Evolutionary conservation across 2,888 invertebrate species (phyloP), one percentile per base, ranked within the genome.

Genomic region (Xanthorhoe designata): DNA sequence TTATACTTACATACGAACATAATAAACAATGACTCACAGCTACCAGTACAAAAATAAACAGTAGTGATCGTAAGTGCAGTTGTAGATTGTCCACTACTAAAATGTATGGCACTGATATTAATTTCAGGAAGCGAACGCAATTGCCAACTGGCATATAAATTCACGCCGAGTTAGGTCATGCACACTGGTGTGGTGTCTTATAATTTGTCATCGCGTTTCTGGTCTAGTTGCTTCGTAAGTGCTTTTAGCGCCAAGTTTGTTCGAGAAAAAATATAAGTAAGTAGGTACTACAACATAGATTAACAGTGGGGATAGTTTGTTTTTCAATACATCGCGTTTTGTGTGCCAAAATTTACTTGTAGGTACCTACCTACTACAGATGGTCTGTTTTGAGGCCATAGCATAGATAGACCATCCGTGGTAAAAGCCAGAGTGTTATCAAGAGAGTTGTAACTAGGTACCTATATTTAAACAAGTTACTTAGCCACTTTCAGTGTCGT

Each of bases 131-230:
- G 59, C 63, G 60, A 56, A 55, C 55, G 24, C 60, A 69, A 65
- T 56, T 74, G 74, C 74, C 74, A 72, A 55, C 68, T 72, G 74
- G 72, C 72, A 72, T 62, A 54, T 35, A 64, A 19, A 55, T 53
- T 61, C 29, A 64, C 53, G 50, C 65, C 47, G 66, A 52, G 70
- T 71, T 67, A 65, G 70, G 69, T 72, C 72, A 71, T 65, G 59
- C 63, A 52, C 56, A 70, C 69, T 63, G 53, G 54, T 63, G 62
- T 63, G 53, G 54, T 63, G 62, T 69, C 66, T 61, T 47, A 55
- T 51, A 67, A 71, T 70, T 71, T 68, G 69, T 72, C 68, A 66
- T 66, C 59, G 35, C n/a, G 65, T 63, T 62, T 61, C 54, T 65
- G 35, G 53, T 66, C 45, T 61, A 58, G 53, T 42, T 63, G 56